Conservation (phyloP, 2,888 invertebrate species). For the Ophion ellenae region DNA sequence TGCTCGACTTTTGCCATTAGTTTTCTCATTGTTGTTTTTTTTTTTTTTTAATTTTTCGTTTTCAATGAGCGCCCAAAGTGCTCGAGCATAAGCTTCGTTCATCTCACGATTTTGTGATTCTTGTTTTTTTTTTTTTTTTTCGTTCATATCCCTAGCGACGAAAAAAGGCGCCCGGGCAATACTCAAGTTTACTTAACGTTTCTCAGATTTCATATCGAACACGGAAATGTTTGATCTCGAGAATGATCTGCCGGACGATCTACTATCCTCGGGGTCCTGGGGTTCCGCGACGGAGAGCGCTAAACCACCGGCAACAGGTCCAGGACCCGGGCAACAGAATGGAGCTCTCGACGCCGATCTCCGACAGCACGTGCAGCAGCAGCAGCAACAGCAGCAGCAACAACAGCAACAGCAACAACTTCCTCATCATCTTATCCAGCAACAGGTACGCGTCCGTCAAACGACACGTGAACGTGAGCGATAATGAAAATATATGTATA, state of each 20-base stretch:
- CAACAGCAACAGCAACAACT: conserved; percentile 85
- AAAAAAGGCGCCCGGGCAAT: not conserved
- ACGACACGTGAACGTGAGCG: not conserved
- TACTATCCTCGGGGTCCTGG: conserved; percentile 92
- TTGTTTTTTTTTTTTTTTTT: conserved; percentile 18
- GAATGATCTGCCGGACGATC: conserved; percentile 95
- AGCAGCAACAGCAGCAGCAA: conserved; percentile 87
- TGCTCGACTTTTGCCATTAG: conserved; percentile 38
- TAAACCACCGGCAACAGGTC: conserved; percentile 93
- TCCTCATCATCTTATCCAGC: conserved; percentile 80
- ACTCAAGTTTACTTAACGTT: conserved; percentile 71
- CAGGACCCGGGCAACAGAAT: conserved; percentile 92
- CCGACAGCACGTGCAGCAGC: conserved; percentile 84
- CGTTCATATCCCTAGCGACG: conserved; percentile 1
- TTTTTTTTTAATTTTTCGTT: conserved; percentile 41
- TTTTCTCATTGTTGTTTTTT: conserved; percentile 21
- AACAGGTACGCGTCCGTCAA: conserved; percentile 73
- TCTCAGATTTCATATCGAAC: conserved; percentile 91
- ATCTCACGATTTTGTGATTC: conserved; percentile 22
- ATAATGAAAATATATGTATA: not conserved
- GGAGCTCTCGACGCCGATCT: conserved; percentile 88
- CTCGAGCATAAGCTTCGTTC: not conserved
- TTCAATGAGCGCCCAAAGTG: not conserved
- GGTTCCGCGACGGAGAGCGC: conserved; percentile 87
- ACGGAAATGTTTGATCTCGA: conserved; percentile 95